A percentile compares a stretch with the other conserved stretches of the same genome.
phyloP scores from a whole-genome alignment of 2,888 invertebrate species.

The Parnassius smintheus region DNA sequence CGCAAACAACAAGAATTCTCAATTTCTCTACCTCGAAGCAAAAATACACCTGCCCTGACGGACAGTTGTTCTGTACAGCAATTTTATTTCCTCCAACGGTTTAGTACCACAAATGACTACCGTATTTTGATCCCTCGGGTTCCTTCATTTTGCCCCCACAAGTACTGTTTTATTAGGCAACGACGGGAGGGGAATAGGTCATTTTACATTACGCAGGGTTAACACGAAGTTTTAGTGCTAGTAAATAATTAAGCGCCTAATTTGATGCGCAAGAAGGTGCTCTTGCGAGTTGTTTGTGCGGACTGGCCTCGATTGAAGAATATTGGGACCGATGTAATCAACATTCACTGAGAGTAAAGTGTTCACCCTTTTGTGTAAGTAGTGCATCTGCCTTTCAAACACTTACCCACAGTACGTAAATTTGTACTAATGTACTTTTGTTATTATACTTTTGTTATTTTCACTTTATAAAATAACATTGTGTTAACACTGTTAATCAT shows the following conservation, averaged over 20 bases:
- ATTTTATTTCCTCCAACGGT: slow-evolving; percentile 67
- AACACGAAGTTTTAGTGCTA: slow-evolving; percentile 71
- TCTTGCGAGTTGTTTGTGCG: slow-evolving; percentile 63
- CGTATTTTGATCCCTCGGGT: slow-evolving; percentile 55
- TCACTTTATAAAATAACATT: too few species aligned
- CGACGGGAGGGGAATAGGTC: slow-evolving; percentile 51
- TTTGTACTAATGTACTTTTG: too few species aligned
- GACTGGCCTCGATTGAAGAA: slow-evolving; percentile 58
- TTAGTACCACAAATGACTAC: slow-evolving; percentile 64
- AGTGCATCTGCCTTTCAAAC: background rate
- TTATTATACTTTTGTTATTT: too few species aligned
- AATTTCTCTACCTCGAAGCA: slow-evolving; percentile 44
- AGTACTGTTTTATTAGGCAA: slow-evolving; percentile 34
- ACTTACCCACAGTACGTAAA: too few species aligned
- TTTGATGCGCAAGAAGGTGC: slow-evolving; percentile 72
- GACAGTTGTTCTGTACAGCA: slow-evolving; percentile 48
- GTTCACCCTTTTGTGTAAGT: background rate
- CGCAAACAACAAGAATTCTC: slow-evolving; percentile 34
- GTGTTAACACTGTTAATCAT: too few species aligned
- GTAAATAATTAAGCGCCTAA: slow-evolving; percentile 78
- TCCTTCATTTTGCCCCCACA: slow-evolving; percentile 42
- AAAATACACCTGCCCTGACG: slow-evolving; percentile 67
- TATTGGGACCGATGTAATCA: slow-evolving; percentile 37
- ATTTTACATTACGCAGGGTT: slow-evolving; percentile 52
- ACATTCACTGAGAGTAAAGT: background rate